Evolutionary conservation across 2,797 vertebrate species (phyloP).

Genomic region (Lagocephalus sceleratus): DNA sequence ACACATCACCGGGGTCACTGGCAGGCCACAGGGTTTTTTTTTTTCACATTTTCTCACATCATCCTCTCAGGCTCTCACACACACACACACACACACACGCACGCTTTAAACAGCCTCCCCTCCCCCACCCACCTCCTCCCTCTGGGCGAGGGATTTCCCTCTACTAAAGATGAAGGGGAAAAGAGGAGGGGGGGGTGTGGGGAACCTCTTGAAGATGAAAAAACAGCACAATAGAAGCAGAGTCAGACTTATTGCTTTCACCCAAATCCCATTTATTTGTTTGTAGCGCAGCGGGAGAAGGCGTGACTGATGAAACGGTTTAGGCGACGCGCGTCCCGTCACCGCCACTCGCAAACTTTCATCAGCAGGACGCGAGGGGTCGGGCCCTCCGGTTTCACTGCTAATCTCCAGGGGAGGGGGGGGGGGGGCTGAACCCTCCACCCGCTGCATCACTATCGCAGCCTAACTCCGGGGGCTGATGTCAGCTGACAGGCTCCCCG

Average conservation of each 20-base stretch:
- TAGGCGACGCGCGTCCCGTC: no score
- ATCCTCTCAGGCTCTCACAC: constrained; percentile 42
- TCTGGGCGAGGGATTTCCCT: constrained; percentile 77
- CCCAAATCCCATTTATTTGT: no score
- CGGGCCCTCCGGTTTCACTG: no score
- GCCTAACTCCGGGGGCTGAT: constrained; percentile 41
- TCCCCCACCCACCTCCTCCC: constrained; percentile 36
- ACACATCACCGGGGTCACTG: constrained; percentile 60
- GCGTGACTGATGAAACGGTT: constrained; percentile 1
- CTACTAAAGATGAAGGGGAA: constrained; percentile 59
- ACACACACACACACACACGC: constrained; percentile 27
- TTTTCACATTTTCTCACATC: constrained; percentile 75
- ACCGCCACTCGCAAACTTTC: no score
- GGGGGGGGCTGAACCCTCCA: background rate
- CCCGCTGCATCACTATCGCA: background rate
- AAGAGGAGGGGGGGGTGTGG: constrained; percentile 14
- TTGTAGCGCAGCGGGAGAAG: constrained; percentile 5
- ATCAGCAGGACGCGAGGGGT: no score
- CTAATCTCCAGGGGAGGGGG: constrained; percentile 18
- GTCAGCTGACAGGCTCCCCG: constrained; percentile 63
- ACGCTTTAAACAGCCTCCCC: constrained; percentile 28
- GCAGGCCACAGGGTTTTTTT: constrained; percentile 65
- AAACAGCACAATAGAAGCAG: constrained; percentile 41
- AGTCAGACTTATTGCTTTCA: constrained; percentile 12
- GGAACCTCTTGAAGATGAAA: constrained; percentile 36